Base-by-base conservation (phyloP, 2,113 vertebrate species). In the Siniperca chuatsi region DNA sequence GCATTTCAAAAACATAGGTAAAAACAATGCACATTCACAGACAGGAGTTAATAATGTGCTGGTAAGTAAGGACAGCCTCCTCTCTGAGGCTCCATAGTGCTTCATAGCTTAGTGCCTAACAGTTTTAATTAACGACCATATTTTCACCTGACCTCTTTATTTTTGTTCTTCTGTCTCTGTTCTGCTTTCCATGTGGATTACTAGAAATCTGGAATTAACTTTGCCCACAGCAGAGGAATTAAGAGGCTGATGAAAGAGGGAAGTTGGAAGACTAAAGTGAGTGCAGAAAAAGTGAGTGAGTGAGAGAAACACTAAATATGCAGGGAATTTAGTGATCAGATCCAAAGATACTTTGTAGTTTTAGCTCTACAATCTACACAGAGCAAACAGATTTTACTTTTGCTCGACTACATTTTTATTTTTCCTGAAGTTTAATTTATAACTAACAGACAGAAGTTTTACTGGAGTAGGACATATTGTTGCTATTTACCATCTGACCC, bases 131-230 rank as follows among this genome's bases (percentile, higher is more conserved):
- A 87, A 77, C 33, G 16, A 52, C 44, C 76, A 66, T 70, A 66
- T 82, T 90, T 84, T 69, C 81, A 78, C 62, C 54, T 82, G 81
- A 77, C 78, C 35, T 69, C 60, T 78, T 86, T 69, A 60, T 62
- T 42, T 82, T 72, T 79, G 60, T 81, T 88, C 65, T 64, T 81
- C 25, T 61, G 48, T 77, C 66, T 79, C 8, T 57, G 15, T 69
- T 86, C 54, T 46, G 5, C 50, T 74, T 77, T 86, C 74, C 3
- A 16, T 48, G 37, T 76, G 72, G 79, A 85, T 81, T 85, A 82
- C 67, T 48, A 62, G 33, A 86, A 81, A 76, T 58, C 70, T 71
- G 78, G 80, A 69, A 57, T 84, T 79, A 89, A 52, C 46, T 58
- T 73, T 65, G 15, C 58, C 73, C 57, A 33, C 73, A 70, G 83